Base-by-base conservation (phyloP, 2,888 invertebrate genomes). In the Automeris io region DNA sequence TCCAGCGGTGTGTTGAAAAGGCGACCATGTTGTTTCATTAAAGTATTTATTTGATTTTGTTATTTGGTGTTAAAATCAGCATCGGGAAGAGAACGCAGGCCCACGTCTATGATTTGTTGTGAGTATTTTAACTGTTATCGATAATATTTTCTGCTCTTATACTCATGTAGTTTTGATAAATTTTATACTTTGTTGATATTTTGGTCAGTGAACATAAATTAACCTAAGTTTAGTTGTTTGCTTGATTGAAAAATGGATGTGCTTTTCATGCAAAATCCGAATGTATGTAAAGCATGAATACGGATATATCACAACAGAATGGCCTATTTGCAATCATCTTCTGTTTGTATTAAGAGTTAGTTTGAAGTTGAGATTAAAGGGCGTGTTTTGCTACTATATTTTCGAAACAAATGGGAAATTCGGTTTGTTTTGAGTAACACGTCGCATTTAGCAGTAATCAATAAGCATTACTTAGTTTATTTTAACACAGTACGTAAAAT, bases 101-200 rank as follows among this genome's bases (percentile, higher is more conserved):
- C 81, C 85, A 85, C 86, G 86, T 86, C 86, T 86, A 86, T 86
- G 86, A 81, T 69, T 83, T 82, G 75, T 78, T 74, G 86, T 86
- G 75, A 70, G 85, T 85, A 80, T 85, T 73, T 65, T 71, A 68
- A 67, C 66, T 70, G 68, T 75, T 76, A 66, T 54, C 58, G 54
- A 50, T 64, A 54, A 56, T 61, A 60, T 48, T 51, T 56, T 56
- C 45, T 54, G 42, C 61, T 56, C 67, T 66, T 66, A 52, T 44
- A 47, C 52, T 46, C 43, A 49, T 56, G 54, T 49, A 47, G 42
- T 45, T 41, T 53, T 41, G 41, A 48, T 47, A 53, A 54, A 53
- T 36, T 29, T 23, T 56, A 37, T 60, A 54, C 54, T 56, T 61
- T 52, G 45, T 41, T 55, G 37, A 44, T 58, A 52, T 54, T 58